These are phyloP conservation scores for Camelus bactrianus DNA, from an alignment of 2,113 vertebrate species.

Conservation along the genomic window DNA sequence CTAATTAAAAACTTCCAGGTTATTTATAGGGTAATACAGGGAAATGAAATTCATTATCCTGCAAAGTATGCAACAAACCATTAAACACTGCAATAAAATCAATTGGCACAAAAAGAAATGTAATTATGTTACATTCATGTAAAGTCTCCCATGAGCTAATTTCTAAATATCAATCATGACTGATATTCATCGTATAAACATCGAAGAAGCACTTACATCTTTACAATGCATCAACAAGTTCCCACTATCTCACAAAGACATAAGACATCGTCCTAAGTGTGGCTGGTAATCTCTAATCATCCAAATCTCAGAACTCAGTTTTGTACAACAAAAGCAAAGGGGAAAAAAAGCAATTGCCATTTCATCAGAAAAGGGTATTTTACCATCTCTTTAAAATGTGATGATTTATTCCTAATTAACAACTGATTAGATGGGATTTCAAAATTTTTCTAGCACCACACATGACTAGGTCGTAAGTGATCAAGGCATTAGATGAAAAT, in stretches of 20 bases:
- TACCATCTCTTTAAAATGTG: conserved; percentile 75
- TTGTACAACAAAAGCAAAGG: conserved; percentile 68
- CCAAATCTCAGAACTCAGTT: background rate
- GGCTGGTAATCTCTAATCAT: conserved; percentile 52
- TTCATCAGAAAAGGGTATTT: conserved; percentile 74
- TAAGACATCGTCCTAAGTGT: background rate
- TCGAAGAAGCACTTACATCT: conserved; percentile 43
- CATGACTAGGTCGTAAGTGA: conserved; percentile 85
- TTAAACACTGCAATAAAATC: conserved; percentile 87
- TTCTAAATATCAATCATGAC: conserved; percentile 72
- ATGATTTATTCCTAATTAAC: conserved; percentile 87
- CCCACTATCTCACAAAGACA: conserved; percentile 11
- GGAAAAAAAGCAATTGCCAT: conserved; percentile 42
- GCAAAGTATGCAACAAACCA: conserved; percentile 86
- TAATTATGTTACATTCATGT: conserved; percentile 84
- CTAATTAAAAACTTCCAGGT: conserved; percentile 85
- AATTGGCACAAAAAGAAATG: conserved; percentile 83
- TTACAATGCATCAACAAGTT: conserved; percentile 44
- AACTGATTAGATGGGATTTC: conserved; percentile 81
- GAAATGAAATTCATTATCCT: conserved; percentile 86
- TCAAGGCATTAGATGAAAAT: conserved; percentile 87
- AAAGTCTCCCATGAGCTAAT: conserved; percentile 80
- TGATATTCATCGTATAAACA: conserved; percentile 60
- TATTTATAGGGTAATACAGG: conserved; percentile 87
- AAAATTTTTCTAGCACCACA: conserved; percentile 81